Evolutionary conservation across 2,797 vertebrate species (phyloP), one percentile per base, ranked within the genome.

Genomic region (Denticeps clupeoides): DNA sequence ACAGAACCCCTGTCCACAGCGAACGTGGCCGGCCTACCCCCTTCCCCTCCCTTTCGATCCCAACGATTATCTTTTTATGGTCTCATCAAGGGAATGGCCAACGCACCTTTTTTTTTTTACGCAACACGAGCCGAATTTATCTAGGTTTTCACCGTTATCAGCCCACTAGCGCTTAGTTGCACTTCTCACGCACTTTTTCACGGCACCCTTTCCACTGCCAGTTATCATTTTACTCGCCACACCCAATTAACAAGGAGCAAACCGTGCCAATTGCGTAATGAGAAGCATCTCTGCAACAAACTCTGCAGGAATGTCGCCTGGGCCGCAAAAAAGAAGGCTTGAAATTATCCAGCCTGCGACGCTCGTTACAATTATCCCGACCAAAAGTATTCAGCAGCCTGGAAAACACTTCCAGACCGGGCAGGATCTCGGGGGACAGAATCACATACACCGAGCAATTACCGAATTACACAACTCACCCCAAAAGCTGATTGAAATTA

Each of bases 191-290:
- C 9, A 9, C 60, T 51, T 62, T 50, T 54, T 37, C 58, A 66
- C 55, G 68, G 69, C 69, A 43, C 71, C 66, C 55, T 55, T 53
- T 59, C 54, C 13, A 68, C 19, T 7, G 23, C 45, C 35, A 33
- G 40, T 28, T 40, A 28, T 64, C 51, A 68, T 65, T 62, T 56
- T 55, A 53, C 43, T 62, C 69, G 70, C 68, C 59, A 67, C 69
- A 51, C 67, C 68, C 57, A 68, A 51, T 51, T 63, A 41, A 48
- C 32, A 25, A 22, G 45, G 64, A 49, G 55, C 45, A 54, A 69
- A 53, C 53, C 25, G 55, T 53, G 47, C 51, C 45, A 45, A 38
- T 52, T 47, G 49, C 58, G 66, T 73, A 73, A 75, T 68, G 68
- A 63, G 54, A 72, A 56, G 67, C 65, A 75, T 46, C 69, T 51